These are phyloP conservation scores for Emmelina monodactyla DNA, from an alignment of 2,888 invertebrate genomes.

Conservation along the genomic window DNA sequence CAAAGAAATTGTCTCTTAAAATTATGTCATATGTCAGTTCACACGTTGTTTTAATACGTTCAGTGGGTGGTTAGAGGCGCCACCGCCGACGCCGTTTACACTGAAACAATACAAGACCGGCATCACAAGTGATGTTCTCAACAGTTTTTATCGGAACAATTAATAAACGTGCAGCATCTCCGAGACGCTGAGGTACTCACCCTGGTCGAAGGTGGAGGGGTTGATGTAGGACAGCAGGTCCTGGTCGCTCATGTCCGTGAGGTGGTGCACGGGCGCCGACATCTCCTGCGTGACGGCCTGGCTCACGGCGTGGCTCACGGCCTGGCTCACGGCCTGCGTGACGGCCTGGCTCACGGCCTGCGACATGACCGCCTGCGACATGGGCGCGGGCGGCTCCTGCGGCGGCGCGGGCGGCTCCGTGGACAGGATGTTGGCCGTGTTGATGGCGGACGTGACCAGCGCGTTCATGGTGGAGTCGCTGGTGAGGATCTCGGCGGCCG, in stretches of 20 bases:
- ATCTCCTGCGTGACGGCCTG: slow-evolving; percentile 61
- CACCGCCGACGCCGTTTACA: slow-evolving; percentile 26
- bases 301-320: slow-evolving; percentile 55
- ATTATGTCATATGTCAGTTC: slow-evolving; percentile 10
- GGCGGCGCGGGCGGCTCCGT: slow-evolving; percentile 32
- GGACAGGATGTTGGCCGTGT: slow-evolving; percentile 52
- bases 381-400: slow-evolving; percentile 29
- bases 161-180: slow-evolving; percentile 24
- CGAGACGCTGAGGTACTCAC: slow-evolving; percentile 55
- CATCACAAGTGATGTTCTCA: slow-evolving; percentile 7
- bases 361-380: slow-evolving; percentile 53
- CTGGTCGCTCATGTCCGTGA: slow-evolving; percentile 86
- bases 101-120: slow-evolving; percentile 31
- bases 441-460: slow-evolving; percentile 61
- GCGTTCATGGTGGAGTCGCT: slow-evolving; percentile 68
- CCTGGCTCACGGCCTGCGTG: slow-evolving; percentile 54
- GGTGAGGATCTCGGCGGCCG: slow-evolving; percentile 74
- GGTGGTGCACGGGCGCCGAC: slow-evolving; percentile 71
- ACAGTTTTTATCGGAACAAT: slow-evolving; percentile 45
- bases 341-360: slow-evolving; percentile 61
- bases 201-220: slow-evolving; percentile 87
- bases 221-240: slow-evolving; percentile 89
- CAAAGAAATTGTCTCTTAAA: slow-evolving; percentile 21
- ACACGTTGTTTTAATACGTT: slow-evolving; percentile 1
- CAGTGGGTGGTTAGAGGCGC: not conserved